Percentiles rank a stretch among this genome's conserved stretches.
These are phyloP conservation scores for Microcebus murinus DNA, from an alignment of 2,113 vertebrate species.

Conservation along the genomic window DNA sequence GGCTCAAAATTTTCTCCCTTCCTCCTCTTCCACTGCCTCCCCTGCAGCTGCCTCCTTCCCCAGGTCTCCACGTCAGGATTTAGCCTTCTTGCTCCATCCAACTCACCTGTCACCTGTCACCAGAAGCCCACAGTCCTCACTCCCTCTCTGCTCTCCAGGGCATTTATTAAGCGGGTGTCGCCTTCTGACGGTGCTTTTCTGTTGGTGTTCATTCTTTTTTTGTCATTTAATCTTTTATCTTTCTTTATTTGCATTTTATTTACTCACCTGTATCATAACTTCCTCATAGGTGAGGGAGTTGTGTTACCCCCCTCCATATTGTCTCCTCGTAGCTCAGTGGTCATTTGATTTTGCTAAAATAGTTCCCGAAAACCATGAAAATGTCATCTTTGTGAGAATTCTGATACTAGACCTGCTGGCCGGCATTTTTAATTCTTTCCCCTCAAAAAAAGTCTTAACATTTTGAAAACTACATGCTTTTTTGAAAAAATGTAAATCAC, in stretches of 20 bases:
- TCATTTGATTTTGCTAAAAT: not conserved
- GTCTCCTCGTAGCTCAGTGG: not conserved
- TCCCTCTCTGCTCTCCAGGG: not conserved
- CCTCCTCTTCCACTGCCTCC: not conserved
- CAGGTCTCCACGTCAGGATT: fast-evolving
- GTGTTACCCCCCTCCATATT: not conserved
- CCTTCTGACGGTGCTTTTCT: not conserved
- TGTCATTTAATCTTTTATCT: not conserved
- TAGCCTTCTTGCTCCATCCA: not conserved
- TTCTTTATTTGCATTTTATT: not conserved
- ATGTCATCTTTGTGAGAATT: not conserved
- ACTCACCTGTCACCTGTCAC: not conserved
- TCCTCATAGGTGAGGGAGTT: not conserved
- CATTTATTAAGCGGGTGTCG: not conserved
- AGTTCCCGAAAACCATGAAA: not conserved
- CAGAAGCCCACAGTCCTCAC: not conserved
- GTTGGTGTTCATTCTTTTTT: no score
- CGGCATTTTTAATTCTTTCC: not conserved
- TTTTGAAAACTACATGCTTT: constrained; percentile 15
- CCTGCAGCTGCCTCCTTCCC: not conserved
- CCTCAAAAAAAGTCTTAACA: not conserved
- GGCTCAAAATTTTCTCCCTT: not conserved
- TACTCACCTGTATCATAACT: not conserved
- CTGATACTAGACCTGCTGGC: not conserved
- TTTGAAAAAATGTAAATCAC: not conserved